A percentile compares a stretch with the other conserved stretches of the same genome.
Conservation (phyloP, 2,113 vertebrate genomes). For the Okapia johnstoni region DNA sequence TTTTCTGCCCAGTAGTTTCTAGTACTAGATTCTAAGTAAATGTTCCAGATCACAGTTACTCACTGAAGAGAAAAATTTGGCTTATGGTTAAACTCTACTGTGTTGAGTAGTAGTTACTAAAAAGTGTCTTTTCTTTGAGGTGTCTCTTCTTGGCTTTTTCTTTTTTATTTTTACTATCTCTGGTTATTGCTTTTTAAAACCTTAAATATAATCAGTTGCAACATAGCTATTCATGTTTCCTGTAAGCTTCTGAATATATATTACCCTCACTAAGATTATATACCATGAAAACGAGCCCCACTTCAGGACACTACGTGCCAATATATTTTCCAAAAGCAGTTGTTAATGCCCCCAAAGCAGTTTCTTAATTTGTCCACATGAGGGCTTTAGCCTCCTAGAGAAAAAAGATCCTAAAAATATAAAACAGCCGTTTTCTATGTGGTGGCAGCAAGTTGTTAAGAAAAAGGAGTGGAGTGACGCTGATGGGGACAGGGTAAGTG, state of each 20-base stretch:
- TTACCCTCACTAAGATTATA: not conserved
- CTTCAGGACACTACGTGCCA: accelerated
- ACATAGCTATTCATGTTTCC: accelerated
- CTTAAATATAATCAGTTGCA: not conserved
- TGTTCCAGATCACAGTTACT: not conserved
- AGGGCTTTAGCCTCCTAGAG: not conserved
- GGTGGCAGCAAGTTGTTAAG: not conserved
- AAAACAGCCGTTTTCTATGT: not conserved
- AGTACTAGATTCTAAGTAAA: not conserved
- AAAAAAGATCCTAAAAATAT: too few species aligned
- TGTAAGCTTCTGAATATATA: accelerated
- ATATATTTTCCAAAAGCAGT: not conserved
- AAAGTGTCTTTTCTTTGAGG: not conserved
- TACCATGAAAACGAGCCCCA: not conserved
- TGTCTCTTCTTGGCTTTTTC: not conserved
- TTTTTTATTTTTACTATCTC: not conserved
- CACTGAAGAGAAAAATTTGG: not conserved
- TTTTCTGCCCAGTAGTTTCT: not conserved
- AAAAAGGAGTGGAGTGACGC: not conserved
- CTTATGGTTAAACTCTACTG: accelerated
- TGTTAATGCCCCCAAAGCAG: not conserved
- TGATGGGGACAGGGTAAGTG: not conserved
- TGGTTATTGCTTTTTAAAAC: not conserved
- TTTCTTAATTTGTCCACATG: not conserved
- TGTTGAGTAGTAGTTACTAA: too few species aligned